Percentiles rank a stretch among this genome's conserved stretches.
These are phyloP conservation scores for Engystomops pustulosus DNA, from an alignment of 2,113 vertebrate species.

Conservation along the genomic window DNA sequence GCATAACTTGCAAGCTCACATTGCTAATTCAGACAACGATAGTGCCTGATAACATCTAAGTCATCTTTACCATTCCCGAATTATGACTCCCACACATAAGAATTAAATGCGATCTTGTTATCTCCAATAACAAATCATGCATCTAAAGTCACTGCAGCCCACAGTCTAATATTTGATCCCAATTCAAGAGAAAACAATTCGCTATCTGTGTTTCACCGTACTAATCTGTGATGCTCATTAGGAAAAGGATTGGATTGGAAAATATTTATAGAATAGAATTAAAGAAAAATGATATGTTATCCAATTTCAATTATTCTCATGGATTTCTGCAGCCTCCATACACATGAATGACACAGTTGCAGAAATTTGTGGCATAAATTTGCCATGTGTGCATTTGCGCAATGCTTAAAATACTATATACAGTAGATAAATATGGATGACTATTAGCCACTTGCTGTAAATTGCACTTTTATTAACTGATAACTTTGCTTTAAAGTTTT, in stretches of 20 bases:
- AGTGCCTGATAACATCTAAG: neutral
- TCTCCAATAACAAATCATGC: conserved; percentile 25
- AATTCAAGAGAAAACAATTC: conserved; percentile 4
- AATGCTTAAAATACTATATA: no score
- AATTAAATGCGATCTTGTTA: conserved; percentile 20
- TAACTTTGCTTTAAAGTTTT: no score
- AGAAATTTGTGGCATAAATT: no score
- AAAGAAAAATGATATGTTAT: no score
- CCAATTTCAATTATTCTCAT: no score
- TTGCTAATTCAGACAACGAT: neutral
- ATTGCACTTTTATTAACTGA: no score
- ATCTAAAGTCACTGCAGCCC: neutral
- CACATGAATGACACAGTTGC: no score
- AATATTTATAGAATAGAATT: no score
- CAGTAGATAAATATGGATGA: no score
- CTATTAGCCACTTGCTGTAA: no score
- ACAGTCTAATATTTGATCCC: conserved; percentile 8
- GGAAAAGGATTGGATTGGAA: neutral
- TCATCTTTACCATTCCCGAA: conserved; percentile 31
- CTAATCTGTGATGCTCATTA: neutral
- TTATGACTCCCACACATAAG: conserved; percentile 15
- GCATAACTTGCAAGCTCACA: neutral
- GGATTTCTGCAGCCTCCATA: no score
- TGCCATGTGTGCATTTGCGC: no score
- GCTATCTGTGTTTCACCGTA: neutral